Base-by-base conservation (phyloP, 2,797 vertebrate genomes). In the Pangasius larnaudii region DNA sequence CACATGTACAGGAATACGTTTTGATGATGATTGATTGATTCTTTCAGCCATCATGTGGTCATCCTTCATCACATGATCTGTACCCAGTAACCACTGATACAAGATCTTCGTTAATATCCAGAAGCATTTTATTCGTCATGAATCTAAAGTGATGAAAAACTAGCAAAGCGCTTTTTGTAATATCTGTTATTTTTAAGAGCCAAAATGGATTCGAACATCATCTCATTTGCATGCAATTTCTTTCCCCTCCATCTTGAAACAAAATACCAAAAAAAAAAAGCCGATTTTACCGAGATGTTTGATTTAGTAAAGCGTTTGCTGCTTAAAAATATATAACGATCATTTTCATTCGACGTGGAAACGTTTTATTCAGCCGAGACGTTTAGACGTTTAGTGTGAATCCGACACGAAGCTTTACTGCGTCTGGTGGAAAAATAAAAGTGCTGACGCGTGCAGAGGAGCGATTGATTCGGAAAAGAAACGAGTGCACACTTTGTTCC, bases 381-480 rank as follows among this genome's bases (percentile, higher is more conserved):
- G 42, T 53, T 30, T 9, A 8, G 16, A 42, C 4, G 36, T 42
- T 72, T 46, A 4, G 2, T 4, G 27, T 77, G 46, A 51, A 3
- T n/a, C 24, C 0, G 24, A 51, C 10, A 5, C 2, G 49, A 58
- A 79, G 51, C 77, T 22, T 33, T 18, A 7, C 13, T 49, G 39
- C 39, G 8, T 81, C 19, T 24, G 56, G 56, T 24, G 56, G 24
- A 19, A 19, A n/a, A 33, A 30, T 30, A 14, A 10, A 80, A 67
- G 42, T 84, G 82, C 82, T 84, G 61, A 84, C 36, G 82, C 7
- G 1, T 9, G 65, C 83, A 85, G 83, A 27, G 30, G n/a, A 36
- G 19, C 16, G 33, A 85, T 56, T 36, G 63, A 85, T 85, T 56
- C 67, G 18, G 65, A 14, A 71, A 53, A 71, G 49, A 69, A 61